These are phyloP conservation scores for Lasioglossum vierecki DNA, from an alignment of 2,888 invertebrate genomes.

Conservation along the genomic window DNA sequence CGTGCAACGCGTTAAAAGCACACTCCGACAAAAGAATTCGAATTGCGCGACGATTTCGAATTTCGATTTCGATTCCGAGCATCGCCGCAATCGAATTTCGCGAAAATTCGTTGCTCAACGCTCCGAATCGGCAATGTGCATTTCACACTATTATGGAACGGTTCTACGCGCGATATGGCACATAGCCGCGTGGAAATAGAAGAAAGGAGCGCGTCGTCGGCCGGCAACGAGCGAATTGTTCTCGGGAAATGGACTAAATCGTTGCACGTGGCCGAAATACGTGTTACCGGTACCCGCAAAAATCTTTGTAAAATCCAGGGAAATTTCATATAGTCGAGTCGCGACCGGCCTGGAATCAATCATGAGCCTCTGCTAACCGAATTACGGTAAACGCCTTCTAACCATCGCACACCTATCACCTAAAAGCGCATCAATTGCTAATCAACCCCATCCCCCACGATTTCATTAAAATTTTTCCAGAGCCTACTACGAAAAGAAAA, in stretches of 20 bases:
- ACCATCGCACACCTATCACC: not conserved
- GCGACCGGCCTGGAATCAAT: not conserved
- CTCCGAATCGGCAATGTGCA: slow-evolving; percentile 9
- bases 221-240: slow-evolving; percentile 29
- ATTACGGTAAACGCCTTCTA: not conserved
- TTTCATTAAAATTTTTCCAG: not conserved
- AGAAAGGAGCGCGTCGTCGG: not conserved
- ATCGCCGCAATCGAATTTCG: slow-evolving; percentile 19
- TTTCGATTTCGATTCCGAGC: not conserved
- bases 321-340: not conserved
- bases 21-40: not conserved
- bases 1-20: not conserved
- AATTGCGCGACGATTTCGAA: not conserved
- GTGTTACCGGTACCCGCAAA: not conserved
- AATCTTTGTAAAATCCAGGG: not conserved
- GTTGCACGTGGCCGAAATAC: slow-evolving; percentile 22
- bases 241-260: slow-evolving; percentile 33
- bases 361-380: not conserved
- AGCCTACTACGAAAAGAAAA: too few species aligned
- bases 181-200: not conserved
- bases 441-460: not conserved
- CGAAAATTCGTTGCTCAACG: slow-evolving; percentile 28
- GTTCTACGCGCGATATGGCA: not conserved
- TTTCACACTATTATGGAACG: not conserved
- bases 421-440: not conserved